Evolutionary conservation across 2,797 vertebrate genomes (phyloP).

Genomic region (Acipenser oxyrinchus): DNA sequence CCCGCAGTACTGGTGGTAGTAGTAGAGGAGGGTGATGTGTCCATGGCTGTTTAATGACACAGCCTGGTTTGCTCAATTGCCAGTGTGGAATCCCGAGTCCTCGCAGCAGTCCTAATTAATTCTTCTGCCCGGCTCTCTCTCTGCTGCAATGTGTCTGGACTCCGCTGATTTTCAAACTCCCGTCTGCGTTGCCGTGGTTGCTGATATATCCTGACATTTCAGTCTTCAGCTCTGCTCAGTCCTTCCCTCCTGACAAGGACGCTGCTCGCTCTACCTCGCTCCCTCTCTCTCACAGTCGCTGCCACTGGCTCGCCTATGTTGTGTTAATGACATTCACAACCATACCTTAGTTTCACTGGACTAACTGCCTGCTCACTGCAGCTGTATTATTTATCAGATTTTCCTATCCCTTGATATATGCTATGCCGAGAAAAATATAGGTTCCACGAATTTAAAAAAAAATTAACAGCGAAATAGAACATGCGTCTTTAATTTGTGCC

Average conservation of each 20-base stretch:
- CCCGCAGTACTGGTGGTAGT: no score
- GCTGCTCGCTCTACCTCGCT: not conserved
- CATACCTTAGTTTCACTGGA: conserved; percentile 11
- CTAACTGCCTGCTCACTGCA: not conserved
- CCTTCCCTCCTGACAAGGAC: not conserved
- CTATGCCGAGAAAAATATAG: not conserved
- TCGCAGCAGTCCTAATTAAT: not conserved
- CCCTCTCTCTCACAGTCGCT: conserved; percentile 16
- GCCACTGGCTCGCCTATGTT: conserved; percentile 17
- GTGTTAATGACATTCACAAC: conserved; percentile 69
- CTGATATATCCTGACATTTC: conserved; percentile 9
- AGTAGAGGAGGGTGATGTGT: not conserved
- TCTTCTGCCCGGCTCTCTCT: not conserved
- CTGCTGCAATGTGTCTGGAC: not conserved
- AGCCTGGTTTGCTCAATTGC: not conserved
- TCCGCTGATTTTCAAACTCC: not conserved
- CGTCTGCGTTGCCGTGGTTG: not conserved
- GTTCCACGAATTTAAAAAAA: not conserved
- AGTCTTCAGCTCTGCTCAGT: not conserved
- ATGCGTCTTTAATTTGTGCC: not conserved
- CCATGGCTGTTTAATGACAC: not conserved
- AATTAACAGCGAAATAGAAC: not conserved
- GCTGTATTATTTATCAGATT: conserved; percentile 1
- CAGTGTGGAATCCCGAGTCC: not conserved
- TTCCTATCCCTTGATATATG: conserved; percentile 1